Evolutionary conservation across 2,797 vertebrate genomes (phyloP).

Genomic region (Lates japonicus): DNA sequence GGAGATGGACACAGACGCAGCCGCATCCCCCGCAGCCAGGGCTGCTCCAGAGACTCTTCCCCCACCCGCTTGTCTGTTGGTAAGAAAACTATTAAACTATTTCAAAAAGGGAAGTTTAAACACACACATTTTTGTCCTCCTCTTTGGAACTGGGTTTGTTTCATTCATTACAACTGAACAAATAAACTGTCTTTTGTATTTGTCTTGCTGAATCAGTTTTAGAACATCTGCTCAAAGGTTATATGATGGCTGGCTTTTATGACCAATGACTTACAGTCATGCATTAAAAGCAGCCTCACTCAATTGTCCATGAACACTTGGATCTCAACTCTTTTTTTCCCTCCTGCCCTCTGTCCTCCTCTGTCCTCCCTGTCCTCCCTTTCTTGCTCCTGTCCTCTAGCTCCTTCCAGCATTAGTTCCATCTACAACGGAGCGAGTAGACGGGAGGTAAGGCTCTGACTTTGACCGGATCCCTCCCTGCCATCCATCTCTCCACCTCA

Average conservation of each 20-base stretch:
- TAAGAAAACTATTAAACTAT: constrained; percentile 77
- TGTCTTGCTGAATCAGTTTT: not conserved
- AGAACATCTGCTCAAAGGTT: not conserved
- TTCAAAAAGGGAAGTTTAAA: not conserved
- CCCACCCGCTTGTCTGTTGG: constrained; percentile 96
- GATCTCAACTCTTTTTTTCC: constrained; percentile 46
- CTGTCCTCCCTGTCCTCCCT: constrained; percentile 30
- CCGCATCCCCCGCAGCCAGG: constrained; percentile 97
- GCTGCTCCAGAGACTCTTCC: constrained; percentile 97
- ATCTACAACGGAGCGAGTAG: constrained; percentile 87
- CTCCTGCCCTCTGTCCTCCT: constrained; percentile 35
- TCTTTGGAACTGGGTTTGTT: not conserved
- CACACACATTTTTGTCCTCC: no score
- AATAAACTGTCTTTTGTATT: not conserved
- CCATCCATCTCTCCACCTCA: constrained; percentile 16
- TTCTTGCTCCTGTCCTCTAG: constrained; percentile 72
- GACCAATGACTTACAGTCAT: not conserved
- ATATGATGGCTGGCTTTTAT: not conserved
- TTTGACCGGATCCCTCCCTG: constrained; percentile 17
- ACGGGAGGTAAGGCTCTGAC: constrained; percentile 87
- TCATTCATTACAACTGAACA: not conserved
- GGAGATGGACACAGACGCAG: constrained; percentile 90
- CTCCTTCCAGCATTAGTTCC: constrained; percentile 88
- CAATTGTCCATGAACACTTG: not conserved
- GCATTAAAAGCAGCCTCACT: not conserved